Evolutionary conservation across 1,140 invertebrate genomes (phyloP).

Genomic region (Sitophilus oryzae): DNA sequence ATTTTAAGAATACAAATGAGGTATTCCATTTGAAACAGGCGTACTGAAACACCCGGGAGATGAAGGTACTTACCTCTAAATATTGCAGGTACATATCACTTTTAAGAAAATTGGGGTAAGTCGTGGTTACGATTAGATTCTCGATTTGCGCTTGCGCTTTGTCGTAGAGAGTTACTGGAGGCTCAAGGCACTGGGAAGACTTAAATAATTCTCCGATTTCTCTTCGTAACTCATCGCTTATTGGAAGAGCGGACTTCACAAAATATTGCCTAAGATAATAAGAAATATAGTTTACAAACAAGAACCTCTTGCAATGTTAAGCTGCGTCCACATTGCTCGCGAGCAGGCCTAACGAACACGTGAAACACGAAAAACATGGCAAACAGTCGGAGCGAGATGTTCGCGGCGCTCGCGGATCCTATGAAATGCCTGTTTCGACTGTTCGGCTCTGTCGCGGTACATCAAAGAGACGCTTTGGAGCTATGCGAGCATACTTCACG

Average conservation of each 20-base stretch:
- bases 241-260: constrained; percentile 73
- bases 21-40: too few relatives aligned
- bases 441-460: too few relatives aligned
- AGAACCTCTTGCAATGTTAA: not conserved
- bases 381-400: too few relatives aligned
- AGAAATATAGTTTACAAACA: constrained; percentile 1
- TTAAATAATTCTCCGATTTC: constrained; percentile 39
- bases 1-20: too few relatives aligned
- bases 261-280: constrained; percentile 59
- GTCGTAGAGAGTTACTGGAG: constrained; percentile 56
- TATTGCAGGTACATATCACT: constrained; percentile 87
- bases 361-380: too few relatives aligned
- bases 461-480: too few relatives aligned
- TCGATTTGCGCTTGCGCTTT: constrained; percentile 70
- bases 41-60: too few relatives aligned
- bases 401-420: too few relatives aligned
- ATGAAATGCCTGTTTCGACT: too few relatives aligned
- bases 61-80: constrained; percentile 62
- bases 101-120: constrained; percentile 84
- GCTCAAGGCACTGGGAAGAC: constrained; percentile 38
- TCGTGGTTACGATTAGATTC: constrained; percentile 72
- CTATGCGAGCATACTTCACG: too few relatives aligned
- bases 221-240: constrained; percentile 69
- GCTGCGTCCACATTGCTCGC: too few relatives aligned
- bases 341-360: too few relatives aligned